A percentile compares a stretch with the other conserved stretches of the same genome.
phyloP scores from a whole-genome alignment of 2,888 invertebrate genomes.

The Epirrhoe alternata region DNA sequence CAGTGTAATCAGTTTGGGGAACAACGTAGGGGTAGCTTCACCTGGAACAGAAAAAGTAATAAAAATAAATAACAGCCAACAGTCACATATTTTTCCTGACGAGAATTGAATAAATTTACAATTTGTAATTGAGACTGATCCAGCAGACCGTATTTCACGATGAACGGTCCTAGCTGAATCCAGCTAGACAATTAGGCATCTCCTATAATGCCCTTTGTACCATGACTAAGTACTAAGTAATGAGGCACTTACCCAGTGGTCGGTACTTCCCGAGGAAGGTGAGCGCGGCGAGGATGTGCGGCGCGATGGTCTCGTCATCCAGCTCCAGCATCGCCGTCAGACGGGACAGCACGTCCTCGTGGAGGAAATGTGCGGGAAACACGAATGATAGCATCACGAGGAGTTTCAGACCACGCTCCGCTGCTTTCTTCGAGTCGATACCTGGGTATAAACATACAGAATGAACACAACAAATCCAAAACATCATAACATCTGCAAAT shows the following conservation, averaged over 20 bases:
- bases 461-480: neutral
- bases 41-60: slow-evolving; percentile 66
- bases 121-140: too few species aligned
- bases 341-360: slow-evolving; percentile 92
- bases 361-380: slow-evolving; percentile 96
- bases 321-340: slow-evolving; percentile 91
- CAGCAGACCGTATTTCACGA: too few species aligned
- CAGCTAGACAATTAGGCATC: too few species aligned
- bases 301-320: slow-evolving; percentile 92
- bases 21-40: slow-evolving; percentile 90
- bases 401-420: slow-evolving; percentile 95
- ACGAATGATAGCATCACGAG: slow-evolving; percentile 95
- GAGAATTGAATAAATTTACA: too few species aligned
- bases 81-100: too few species aligned
- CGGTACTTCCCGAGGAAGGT: slow-evolving; percentile 95
- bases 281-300: slow-evolving; percentile 92
- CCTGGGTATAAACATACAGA: slow-evolving; percentile 76
- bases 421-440: slow-evolving; percentile 92
- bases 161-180: too few species aligned
- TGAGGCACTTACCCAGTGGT: slow-evolving; percentile 90
- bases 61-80: neutral
- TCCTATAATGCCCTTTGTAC: too few species aligned
- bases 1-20: slow-evolving; percentile 92
- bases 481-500: too few species aligned
- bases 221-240: too few species aligned